phyloP scores from a whole-genome alignment of 2,888 invertebrate genomes.

The Eugnorisma glareosa region DNA sequence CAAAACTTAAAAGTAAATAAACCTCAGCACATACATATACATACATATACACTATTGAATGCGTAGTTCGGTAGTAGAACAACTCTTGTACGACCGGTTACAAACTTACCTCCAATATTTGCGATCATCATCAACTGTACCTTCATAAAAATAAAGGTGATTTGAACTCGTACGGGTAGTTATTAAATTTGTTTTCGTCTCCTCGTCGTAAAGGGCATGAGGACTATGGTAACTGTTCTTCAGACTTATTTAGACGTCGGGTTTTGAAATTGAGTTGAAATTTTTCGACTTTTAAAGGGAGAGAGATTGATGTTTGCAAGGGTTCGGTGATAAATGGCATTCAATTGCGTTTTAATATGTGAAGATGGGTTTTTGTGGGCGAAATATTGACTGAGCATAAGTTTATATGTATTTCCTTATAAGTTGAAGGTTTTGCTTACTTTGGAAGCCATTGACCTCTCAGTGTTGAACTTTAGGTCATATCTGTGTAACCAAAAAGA shows the following conservation, averaged over 20 bases:
- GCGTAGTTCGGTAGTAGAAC: slow-evolving; percentile 82
- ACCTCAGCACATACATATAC: slow-evolving; percentile 60
- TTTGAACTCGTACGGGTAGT: slow-evolving; percentile 39
- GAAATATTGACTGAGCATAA: slow-evolving; percentile 26
- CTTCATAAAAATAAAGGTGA: slow-evolving; percentile 36
- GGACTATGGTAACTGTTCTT: slow-evolving; percentile 78
- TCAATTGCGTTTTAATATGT: slow-evolving; percentile 50
- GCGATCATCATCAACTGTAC: slow-evolving; percentile 56
- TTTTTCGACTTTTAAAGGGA: slow-evolving; percentile 65
- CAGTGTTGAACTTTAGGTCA: not conserved
- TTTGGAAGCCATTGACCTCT: slow-evolving; percentile 29
- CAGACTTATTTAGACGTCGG: slow-evolving; percentile 76
- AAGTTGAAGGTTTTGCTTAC: not conserved
- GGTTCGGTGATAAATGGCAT: slow-evolving; percentile 47
- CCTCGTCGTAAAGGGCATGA: slow-evolving; percentile 77
- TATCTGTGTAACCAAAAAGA: not conserved
- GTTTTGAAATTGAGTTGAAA: slow-evolving; percentile 76
- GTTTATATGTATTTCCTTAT: slow-evolving; percentile 24
- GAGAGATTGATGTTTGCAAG: slow-evolving; percentile 56
- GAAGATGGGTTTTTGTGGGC: slow-evolving; percentile 32
- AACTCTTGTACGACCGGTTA: slow-evolving; percentile 77
- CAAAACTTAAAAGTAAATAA: slow-evolving; percentile 68
- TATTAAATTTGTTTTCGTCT: slow-evolving; percentile 59
- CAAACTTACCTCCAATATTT: slow-evolving; percentile 61
- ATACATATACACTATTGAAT: slow-evolving; percentile 66